Evolutionary conservation across 2,888 invertebrate species (phyloP), one percentile per base, ranked within the genome.

Genomic region (Syrista parreyssii): DNA sequence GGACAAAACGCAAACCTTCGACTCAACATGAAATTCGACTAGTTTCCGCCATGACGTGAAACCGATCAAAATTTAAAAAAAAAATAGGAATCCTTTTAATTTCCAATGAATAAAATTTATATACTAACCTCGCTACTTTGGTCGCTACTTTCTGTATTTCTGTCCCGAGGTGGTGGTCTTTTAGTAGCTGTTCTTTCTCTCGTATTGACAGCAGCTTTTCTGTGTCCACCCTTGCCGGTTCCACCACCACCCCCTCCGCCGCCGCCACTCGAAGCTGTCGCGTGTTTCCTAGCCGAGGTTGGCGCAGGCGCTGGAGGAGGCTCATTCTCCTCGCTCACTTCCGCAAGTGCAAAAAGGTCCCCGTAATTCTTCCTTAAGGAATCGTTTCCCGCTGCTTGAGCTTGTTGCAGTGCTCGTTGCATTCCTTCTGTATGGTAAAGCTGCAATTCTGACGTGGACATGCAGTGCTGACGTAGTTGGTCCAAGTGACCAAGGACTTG

Each of bases 401-500:
- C 96, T 85, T 96, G 96, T 88, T 97, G 96, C 83, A 99, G 92
- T 68, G 98, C 97, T 89, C 97, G 95, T 92, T 98, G 98, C 95
- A 99, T 96, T 86, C 95, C 95, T 90, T 98, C 98, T 92, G 96
- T 95, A 83, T 96, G 96, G 91, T 97, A 97, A 89, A 98, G 94
- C 78, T 92, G 91, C n/a, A 91, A 80, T 83, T 92, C 88, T 79
- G 90, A 82, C 79, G 89, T 86, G 12, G 88, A 86, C 80, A 94
- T 93, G 89, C 96, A 96, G 88, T 95, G 95, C 84, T 95, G 93
- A 89, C 98, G 93, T 93, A 98, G 94, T 92, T 97, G 96, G 91
- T 99, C 98, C 88, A 99, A 94, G 92, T 99, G 99, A 79, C 96
- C 96, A 86, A 99, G 93, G 82, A 98, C 96, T 92, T 96, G 95